Percentiles rank a stretch among this genome's conserved stretches.
These are phyloP conservation scores for Solea senegalensis DNA, from an alignment of 2,113 vertebrate species.

Conservation along the genomic window DNA sequence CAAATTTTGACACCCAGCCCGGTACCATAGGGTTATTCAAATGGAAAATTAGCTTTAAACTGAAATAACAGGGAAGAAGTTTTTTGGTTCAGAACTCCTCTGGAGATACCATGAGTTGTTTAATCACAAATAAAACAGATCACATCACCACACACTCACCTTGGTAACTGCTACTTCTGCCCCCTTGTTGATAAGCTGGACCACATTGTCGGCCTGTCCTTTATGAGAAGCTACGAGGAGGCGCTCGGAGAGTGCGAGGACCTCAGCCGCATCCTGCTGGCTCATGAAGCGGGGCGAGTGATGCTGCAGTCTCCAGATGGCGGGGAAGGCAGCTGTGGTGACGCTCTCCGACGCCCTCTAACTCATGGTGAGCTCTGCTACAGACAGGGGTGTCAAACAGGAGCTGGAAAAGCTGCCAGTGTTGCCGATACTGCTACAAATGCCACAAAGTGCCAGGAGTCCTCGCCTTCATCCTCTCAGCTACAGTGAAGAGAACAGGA, in stretches of 20 bases:
- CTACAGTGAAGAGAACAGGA: slow-evolving; percentile 76
- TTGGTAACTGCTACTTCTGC: slow-evolving; percentile 97
- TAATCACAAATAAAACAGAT: not conserved
- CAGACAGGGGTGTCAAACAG: slow-evolving; percentile 28
- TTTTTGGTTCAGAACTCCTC: no score
- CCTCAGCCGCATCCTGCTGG: slow-evolving; percentile 92
- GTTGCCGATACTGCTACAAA: slow-evolving; percentile 17
- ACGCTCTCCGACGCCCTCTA: slow-evolving; percentile 15
- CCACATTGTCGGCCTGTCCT: slow-evolving; percentile 97
- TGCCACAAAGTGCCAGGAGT: slow-evolving; percentile 16
- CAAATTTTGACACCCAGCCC: no score
- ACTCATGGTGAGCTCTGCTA: slow-evolving; percentile 52
- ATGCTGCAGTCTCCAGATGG: slow-evolving; percentile 65
- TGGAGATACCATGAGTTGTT: no score
- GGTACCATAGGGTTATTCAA: no score
- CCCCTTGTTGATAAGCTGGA: slow-evolving; percentile 98
- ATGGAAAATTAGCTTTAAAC: no score
- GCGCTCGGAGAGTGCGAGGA: slow-evolving; percentile 95
- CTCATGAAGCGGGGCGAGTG: slow-evolving; percentile 92
- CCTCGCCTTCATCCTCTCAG: slow-evolving; percentile 81
- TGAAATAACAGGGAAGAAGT: no score
- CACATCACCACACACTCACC: slow-evolving; percentile 81
- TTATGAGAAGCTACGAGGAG: slow-evolving; percentile 97
- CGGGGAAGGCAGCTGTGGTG: slow-evolving; percentile 14
- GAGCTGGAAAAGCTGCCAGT: slow-evolving; percentile 1